Percentiles rank a stretch among this genome's conserved stretches.
These are phyloP conservation scores for Tamandua tetradactyla DNA, from an alignment of 2,797 vertebrate species.

Conservation along the genomic window DNA sequence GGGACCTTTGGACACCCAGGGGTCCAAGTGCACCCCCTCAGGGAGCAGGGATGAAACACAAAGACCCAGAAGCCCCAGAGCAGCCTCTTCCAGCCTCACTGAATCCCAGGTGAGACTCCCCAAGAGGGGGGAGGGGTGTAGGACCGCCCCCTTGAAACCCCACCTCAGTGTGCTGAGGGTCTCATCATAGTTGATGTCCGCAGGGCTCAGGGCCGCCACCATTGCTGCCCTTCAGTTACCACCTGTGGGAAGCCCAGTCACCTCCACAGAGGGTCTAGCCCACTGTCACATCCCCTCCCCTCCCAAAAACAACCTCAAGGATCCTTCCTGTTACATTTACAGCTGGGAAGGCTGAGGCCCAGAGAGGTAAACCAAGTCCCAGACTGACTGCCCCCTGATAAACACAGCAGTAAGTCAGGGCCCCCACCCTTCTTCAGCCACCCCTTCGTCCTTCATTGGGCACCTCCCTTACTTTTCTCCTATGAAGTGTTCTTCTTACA, in stretches of 20 bases:
- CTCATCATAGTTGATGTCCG: slow-evolving; percentile 95
- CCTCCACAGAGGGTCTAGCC: too few relatives aligned
- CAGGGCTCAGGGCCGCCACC: slow-evolving; percentile 96
- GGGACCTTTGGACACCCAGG: accelerated
- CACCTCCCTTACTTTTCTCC: too few relatives aligned
- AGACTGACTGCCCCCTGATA: not conserved
- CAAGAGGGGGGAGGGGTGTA: too few relatives aligned
- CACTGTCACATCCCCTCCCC: accelerated
- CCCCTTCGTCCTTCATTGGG: accelerated
- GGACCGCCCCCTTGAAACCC: not conserved
- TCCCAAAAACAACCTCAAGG: not conserved
- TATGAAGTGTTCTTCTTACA: too few relatives aligned
- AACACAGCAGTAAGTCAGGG: accelerated
- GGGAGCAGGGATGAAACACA: not conserved
- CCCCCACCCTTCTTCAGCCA: not conserved
- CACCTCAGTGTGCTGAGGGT: slow-evolving; percentile 99
- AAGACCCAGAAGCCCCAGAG: not conserved
- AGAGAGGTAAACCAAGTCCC: not conserved
- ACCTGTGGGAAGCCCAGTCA: slow-evolving; percentile 81
- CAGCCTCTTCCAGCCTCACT: not conserved
- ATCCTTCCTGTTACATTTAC: accelerated
- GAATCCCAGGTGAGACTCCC: not conserved
- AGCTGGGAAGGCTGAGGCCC: not conserved
- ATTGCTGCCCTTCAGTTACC: slow-evolving; percentile 98
- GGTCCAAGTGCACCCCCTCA: not conserved